These are phyloP conservation scores for Crossaster papposus DNA, from an alignment of 53 echinoderm and acorn worm genomes.

Conservation along the genomic window DNA sequence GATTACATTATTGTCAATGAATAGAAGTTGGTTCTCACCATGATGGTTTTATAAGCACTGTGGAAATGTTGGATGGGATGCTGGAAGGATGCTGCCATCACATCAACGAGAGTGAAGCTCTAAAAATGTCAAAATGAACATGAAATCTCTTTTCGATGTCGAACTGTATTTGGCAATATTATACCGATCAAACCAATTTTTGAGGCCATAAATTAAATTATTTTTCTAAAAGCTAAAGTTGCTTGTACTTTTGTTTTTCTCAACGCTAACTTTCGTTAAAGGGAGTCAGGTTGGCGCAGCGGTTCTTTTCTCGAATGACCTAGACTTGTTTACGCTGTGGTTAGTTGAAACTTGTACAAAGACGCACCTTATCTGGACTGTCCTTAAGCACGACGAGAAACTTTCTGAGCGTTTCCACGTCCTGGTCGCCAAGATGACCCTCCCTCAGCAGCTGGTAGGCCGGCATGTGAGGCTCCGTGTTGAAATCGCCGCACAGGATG, in stretches of 20 bases:
- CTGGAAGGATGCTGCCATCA: slow-evolving; percentile 7
- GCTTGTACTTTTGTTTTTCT: no score
- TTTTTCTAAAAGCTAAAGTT: no score
- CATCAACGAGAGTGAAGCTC: slow-evolving; percentile 24
- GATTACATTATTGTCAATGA: no score
- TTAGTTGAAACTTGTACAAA: not conserved
- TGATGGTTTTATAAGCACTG: slow-evolving; percentile 43
- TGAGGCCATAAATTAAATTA: no score
- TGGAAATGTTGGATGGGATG: slow-evolving; percentile 9
- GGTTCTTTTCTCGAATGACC: no score
- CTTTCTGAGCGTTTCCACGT: slow-evolving; percentile 39
- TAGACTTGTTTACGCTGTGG: no score
- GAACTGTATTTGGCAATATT: no score
- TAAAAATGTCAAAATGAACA: not conserved
- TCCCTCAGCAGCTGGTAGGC: slow-evolving; percentile 79
- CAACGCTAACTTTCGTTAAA: no score
- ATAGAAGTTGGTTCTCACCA: slow-evolving; percentile 7
- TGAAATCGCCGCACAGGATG: slow-evolving; percentile 89
- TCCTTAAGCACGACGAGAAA: slow-evolving; percentile 3
- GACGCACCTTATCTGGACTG: not conserved
- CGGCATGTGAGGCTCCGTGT: slow-evolving; percentile 80
- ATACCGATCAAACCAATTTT: no score
- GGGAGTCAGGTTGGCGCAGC: no score
- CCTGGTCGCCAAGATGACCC: slow-evolving; percentile 56
- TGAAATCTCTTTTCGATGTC: no score